phyloP scores from a whole-genome alignment of 1,140 invertebrate genomes.

The Rhopalosiphum maidis region DNA sequence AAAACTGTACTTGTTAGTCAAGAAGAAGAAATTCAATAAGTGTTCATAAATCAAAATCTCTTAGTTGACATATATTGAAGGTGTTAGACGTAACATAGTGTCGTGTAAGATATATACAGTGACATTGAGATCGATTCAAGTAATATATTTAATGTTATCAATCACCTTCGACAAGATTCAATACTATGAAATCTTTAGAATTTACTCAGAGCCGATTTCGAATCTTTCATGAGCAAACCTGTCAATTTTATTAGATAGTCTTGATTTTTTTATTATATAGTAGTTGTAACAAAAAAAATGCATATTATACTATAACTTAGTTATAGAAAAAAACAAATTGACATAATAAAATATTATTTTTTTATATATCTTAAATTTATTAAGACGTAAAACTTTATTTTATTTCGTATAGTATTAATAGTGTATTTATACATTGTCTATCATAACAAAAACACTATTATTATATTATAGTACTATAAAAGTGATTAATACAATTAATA shows the following conservation, averaged over 20 bases:
- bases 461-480: neutral
- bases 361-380: neutral
- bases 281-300: neutral
- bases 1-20: neutral
- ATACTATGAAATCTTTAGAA: constrained; percentile 17
- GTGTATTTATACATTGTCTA: neutral
- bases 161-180: constrained; percentile 34
- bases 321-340: neutral
- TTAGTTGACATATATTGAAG: constrained; percentile 21
- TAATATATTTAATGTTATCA: constrained; percentile 41
- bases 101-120: constrained; percentile 19
- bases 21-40: neutral
- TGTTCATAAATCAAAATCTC: constrained; percentile 27
- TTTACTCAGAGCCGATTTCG: constrained; percentile 10
- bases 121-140: constrained; percentile 31
- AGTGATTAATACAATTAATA: neutral
- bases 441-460: neutral
- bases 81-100: constrained; percentile 28
- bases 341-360: neutral
- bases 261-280: constrained; percentile 1
- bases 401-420: neutral
- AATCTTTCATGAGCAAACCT: constrained; percentile 2
- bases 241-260: constrained; percentile 6
- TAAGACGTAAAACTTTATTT: neutral
- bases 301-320: neutral